Percentiles rank a stretch among this genome's conserved stretches.
Evolutionary conservation across 2,797 vertebrate genomes (phyloP).

Genomic region (Acanthornis magna): DNA sequence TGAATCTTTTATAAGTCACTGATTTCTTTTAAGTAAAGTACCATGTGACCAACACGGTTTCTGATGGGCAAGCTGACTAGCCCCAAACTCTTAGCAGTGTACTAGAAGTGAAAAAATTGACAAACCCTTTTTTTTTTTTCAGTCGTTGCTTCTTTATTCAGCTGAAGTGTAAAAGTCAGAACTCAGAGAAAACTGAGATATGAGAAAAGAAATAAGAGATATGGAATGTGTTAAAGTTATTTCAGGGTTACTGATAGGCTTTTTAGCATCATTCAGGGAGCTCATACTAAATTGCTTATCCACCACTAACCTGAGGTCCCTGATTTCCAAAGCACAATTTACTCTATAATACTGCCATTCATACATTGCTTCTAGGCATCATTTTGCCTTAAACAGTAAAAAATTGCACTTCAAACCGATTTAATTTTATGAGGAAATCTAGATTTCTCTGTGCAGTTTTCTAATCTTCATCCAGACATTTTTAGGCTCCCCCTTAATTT

Average conservation of each 20-base stretch:
- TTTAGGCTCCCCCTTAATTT: background rate
- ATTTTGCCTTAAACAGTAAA: background rate
- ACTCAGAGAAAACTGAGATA: background rate
- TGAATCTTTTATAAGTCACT: background rate
- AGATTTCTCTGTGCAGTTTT: background rate
- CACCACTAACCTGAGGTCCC: background rate
- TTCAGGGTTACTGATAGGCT: background rate
- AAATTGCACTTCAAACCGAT: background rate
- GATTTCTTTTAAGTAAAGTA: background rate
- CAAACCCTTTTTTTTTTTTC: no score
- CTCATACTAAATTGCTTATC: background rate
- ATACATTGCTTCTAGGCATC: background rate
- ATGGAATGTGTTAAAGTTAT: background rate
- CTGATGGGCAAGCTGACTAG: background rate
- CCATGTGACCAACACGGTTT: rapidly evolving
- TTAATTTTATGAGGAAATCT: background rate
- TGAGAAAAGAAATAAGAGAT: background rate
- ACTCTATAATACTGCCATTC: background rate
- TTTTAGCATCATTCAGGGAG: background rate
- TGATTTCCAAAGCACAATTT: background rate
- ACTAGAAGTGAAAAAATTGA: background rate
- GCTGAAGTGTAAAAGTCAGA: background rate
- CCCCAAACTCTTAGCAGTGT: background rate
- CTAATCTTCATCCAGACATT: background rate
- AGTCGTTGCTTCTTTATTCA: background rate